Base-by-base conservation (phyloP, 2,888 invertebrate genomes). In the Physocephala rufipes region DNA sequence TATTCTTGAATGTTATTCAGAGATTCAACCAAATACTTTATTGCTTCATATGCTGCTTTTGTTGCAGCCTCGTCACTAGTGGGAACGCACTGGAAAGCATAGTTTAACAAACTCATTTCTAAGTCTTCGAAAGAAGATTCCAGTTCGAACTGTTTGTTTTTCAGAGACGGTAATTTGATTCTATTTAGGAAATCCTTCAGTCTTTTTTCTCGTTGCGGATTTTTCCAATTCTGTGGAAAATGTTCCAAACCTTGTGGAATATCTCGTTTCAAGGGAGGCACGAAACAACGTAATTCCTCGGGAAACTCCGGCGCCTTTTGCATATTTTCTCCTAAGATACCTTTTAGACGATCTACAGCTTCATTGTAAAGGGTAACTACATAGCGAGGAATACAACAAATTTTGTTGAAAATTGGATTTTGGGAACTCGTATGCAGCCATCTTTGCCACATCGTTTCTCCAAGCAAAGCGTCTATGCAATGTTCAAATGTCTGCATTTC, bases 241-340 rank as follows among this genome's bases (percentile, higher is more conserved):
- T 91, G 90, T 81, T 92, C 91, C 77, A 90, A 89, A 45, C 89
- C 88, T 75, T 90, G 89, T 0, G 93, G 91, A 77, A 89, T 88
- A 58, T 76, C 87, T 1, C 87, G 86, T 19, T 85, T 79, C 19
- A 64, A 45, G 16, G 72, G 49, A 74, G 88, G 85, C 68, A 90
- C 82, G 84, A 88, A 90, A 51, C 85, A 80, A 71, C 87, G 88
- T 71, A 94, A 89, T 79, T 92, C 91, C 24, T 88, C 82, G 0
- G 93, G 90, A 83, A 93, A 91, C 77, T 88, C 87, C 0, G 90
- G 88, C 75, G 90, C 89, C 74, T 90, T 88, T 12, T 88, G 87
- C 51, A 90, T 85, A 75, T 90, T 88, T 81, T 91, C 88, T 43
- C 90, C 87, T 45, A 91, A 85, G 64, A 91, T 88, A 58, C 88